These are phyloP conservation scores for Philotrypesis tridentata DNA, from an alignment of 1,140 invertebrate genomes.

Conservation along the genomic window DNA sequence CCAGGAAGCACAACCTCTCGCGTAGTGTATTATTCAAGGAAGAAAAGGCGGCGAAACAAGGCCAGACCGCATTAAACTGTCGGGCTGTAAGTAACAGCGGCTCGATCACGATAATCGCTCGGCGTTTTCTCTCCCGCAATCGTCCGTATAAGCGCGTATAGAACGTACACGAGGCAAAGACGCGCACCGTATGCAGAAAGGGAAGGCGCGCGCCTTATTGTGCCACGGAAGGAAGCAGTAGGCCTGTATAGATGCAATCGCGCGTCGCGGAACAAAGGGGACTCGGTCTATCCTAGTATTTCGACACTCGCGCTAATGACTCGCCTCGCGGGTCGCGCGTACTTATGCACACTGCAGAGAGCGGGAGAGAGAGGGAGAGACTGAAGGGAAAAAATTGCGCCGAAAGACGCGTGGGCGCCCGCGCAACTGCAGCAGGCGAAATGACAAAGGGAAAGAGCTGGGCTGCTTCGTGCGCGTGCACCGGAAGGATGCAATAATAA, in stretches of 20 bases:
- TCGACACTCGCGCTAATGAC: constrained; percentile 38
- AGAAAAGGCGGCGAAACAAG: neutral
- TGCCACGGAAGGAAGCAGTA: constrained; percentile 33
- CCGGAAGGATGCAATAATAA: neutral
- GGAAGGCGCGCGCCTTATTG: neutral
- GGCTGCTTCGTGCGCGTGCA: neutral
- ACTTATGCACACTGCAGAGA: too few relatives aligned
- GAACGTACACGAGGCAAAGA: neutral
- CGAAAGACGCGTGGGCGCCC: neutral
- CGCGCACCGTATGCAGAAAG: neutral
- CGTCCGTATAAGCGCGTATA: neutral
- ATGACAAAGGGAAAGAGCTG: neutral
- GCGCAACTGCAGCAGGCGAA: neutral
- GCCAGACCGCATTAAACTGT: too few relatives aligned
- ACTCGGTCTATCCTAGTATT: constrained; percentile 11
- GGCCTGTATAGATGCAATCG: constrained; percentile 33
- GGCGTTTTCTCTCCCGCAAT: neutral
- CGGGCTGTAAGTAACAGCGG: too few relatives aligned
- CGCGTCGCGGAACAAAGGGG: constrained; percentile 36
- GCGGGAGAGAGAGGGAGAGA: too few relatives aligned
- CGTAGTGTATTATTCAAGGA: too few relatives aligned
- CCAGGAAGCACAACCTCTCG: too few relatives aligned
- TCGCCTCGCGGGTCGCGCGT: neutral
- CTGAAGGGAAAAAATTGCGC: neutral
- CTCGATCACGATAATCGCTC: constrained; percentile 4